A percentile compares a stretch with the other conserved stretches of the same genome.
phyloP scores from a whole-genome alignment of 2,888 invertebrate species.

The Adelognathus sp. region DNA sequence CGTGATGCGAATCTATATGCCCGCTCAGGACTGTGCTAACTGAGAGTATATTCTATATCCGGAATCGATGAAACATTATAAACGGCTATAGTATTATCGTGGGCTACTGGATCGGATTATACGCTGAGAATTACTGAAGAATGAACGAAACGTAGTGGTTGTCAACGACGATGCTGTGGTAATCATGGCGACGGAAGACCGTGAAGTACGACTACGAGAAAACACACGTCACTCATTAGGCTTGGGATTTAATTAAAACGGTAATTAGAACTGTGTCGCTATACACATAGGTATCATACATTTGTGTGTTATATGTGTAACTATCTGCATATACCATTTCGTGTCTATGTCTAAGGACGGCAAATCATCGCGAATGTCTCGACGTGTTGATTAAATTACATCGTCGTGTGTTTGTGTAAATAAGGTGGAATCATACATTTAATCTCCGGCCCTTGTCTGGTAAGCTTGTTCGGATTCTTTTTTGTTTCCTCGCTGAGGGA shows the following conservation, averaged over 20 bases:
- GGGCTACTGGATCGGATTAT: not conserved
- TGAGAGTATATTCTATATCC: not conserved
- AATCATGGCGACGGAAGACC: not conserved
- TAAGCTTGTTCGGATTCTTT: not conserved
- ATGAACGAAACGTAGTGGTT: slow-evolving; percentile 1
- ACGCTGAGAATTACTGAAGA: not conserved
- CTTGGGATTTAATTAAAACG: slow-evolving; percentile 45
- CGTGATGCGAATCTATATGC: no score
- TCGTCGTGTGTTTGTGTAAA: not conserved
- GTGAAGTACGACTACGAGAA: not conserved
- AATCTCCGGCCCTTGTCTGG: not conserved
- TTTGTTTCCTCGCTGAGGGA: not conserved
- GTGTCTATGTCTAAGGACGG: not conserved
- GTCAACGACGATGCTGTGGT: slow-evolving; percentile 1
- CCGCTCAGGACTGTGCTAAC: not conserved
- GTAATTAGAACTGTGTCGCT: slow-evolving; percentile 15
- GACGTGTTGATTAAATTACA: slow-evolving; percentile 2
- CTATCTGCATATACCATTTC: not conserved
- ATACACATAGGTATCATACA: not conserved
- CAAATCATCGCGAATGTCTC: slow-evolving; percentile 1
- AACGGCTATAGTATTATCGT: not conserved
- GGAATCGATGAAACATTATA: not conserved
- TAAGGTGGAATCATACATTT: not conserved
- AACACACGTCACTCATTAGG: slow-evolving; percentile 34
- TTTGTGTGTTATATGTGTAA: not conserved